Conservation (phyloP, 92 coral and sea anemone species). For the Chrysogorgia sp. region DNA sequence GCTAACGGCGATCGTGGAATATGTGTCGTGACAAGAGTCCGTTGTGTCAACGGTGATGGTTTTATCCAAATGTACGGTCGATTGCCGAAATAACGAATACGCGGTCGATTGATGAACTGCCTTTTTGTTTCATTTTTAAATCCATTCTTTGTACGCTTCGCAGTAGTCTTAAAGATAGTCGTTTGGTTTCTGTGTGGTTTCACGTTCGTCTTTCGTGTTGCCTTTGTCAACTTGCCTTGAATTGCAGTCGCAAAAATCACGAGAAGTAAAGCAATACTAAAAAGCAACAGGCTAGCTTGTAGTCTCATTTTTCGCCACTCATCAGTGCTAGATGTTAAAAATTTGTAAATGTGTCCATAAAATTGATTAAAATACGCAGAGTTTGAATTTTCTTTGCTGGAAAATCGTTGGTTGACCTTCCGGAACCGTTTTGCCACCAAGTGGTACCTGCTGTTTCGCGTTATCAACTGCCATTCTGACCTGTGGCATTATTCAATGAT, state of each 20-base stretch:
- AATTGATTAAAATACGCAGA: not conserved
- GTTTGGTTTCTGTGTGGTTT: not conserved
- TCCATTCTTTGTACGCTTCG: not conserved
- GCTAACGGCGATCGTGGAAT: conserved; percentile 94
- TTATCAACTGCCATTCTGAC: not conserved
- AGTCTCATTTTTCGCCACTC: conserved; percentile 28
- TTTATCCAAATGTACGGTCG: conserved; percentile 92
- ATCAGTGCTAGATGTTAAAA: not conserved
- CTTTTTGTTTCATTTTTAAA: conserved; percentile 72
- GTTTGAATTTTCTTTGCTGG: not conserved
- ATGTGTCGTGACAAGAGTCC: conserved; percentile 95
- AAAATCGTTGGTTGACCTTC: conserved; percentile 15
- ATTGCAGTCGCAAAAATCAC: not conserved
- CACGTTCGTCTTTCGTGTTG: not conserved
- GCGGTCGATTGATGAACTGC: conserved; percentile 84
- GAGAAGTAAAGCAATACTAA: not conserved
- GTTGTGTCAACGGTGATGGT: conserved; percentile 93
- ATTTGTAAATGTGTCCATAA: not conserved
- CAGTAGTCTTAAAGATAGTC: not conserved
- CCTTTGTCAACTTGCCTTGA: conserved; percentile 1
- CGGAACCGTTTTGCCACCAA: conserved; percentile 34
- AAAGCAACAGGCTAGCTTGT: not conserved
- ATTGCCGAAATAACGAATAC: conserved; percentile 52
- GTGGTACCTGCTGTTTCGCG: conserved; percentile 14
- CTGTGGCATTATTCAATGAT: conserved; percentile 2